Evolutionary conservation across 2,113 vertebrate genomes (phyloP), one percentile per base, ranked within the genome.

Genomic region (Camelus bactrianus): DNA sequence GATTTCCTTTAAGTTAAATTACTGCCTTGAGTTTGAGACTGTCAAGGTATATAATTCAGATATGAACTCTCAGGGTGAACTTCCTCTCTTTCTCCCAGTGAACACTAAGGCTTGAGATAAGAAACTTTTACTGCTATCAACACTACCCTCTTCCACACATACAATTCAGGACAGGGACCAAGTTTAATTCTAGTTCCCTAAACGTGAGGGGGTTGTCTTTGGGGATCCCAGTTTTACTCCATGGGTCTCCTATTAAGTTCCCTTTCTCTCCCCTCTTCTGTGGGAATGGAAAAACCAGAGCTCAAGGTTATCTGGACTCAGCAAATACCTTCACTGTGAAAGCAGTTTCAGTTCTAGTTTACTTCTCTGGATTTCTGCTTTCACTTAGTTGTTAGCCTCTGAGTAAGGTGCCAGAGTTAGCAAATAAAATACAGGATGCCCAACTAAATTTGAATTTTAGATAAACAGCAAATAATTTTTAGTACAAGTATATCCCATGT

Each of bases 361-460:
- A 81, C 20, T 30, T 77, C 54, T 62, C 77, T 7, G 50, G n/a
- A 73, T 32, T n/a, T 42, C n/a, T n/a, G 20, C 30, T 69, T 60
- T 58, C 46, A 67, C 24, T 86, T 83, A 85, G 54, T 35, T 72
- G 75, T 91, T 48, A 11, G 60, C 30, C 26, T 93, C 72, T 89
- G 32, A 73, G 56, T 38, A 54, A 11, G 22, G n/a, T 72, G 17
- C 77, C 52, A 42, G 54, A 75, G 48, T 87, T 52, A 90, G 62
- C n/a, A 65, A 82, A 77, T 72, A 92, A 87, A 89, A 75, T 80
- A 83, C 1, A 54, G 19, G 22, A 91, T 86, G 32, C 12, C 30
- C 30, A 73, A 35, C 42, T 65, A 70, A 28, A 89, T 56, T 30
- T 65, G 70, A 76, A 92, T 83, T 83, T 95, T 90, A 95, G 64